Percentiles rank a stretch among this genome's conserved stretches.
phyloP scores from a whole-genome alignment of 2,797 vertebrate species.

The Gallirallus australis region DNA sequence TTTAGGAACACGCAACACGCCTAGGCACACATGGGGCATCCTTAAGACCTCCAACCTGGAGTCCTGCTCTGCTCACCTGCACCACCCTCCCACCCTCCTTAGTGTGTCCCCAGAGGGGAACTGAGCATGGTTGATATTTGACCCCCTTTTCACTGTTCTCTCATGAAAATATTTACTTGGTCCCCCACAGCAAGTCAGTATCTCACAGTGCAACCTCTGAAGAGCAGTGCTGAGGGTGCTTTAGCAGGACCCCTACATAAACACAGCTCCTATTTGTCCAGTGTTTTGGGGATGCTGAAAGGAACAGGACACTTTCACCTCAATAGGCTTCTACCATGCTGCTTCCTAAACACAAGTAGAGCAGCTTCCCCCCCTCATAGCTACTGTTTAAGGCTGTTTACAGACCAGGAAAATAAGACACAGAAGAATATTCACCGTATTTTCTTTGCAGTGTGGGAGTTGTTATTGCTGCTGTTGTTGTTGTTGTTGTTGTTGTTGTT shows the following conservation, averaged over 20 bases:
- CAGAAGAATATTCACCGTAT: background rate
- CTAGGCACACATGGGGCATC: background rate
- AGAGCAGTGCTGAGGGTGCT: background rate
- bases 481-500: too few species aligned
- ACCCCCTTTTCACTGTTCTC: background rate
- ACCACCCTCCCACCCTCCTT: background rate
- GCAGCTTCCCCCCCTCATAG: background rate
- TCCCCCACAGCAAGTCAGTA: background rate
- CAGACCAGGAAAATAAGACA: background rate
- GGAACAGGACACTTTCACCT: background rate
- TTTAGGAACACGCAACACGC: background rate
- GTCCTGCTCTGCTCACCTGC: background rate
- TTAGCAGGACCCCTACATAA: background rate
- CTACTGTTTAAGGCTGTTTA: background rate
- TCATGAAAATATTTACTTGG: background rate
- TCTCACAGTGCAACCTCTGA: background rate
- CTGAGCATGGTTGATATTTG: rapidly evolving
- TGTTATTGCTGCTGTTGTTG: too few species aligned
- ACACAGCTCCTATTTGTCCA: background rate
- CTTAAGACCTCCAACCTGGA: background rate
- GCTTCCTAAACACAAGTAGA: background rate
- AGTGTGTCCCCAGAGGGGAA: rapidly evolving
- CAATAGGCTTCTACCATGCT: background rate
- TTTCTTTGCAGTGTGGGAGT: background rate
- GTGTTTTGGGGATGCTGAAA: background rate